Conservation (phyloP, 2,113 vertebrate species). For the Eolophus roseicapilla region DNA sequence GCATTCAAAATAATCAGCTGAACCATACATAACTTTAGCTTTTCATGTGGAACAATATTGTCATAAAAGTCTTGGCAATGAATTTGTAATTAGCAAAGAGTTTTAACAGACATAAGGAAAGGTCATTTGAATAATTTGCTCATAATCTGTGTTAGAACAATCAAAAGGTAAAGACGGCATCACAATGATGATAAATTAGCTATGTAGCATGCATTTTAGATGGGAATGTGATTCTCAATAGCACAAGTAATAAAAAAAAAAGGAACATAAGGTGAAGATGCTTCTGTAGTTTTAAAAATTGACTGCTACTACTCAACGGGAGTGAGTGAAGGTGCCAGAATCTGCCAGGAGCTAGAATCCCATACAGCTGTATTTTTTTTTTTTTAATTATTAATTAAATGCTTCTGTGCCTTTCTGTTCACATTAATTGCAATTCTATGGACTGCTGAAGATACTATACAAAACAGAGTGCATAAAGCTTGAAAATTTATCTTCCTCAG, state of each 20-base stretch:
- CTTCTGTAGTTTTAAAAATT: background rate
- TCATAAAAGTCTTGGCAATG: background rate
- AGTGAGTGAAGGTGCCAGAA: background rate
- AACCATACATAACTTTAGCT: background rate
- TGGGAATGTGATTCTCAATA: background rate
- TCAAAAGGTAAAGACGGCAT: background rate
- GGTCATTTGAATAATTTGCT: background rate
- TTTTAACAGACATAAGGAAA: slow-evolving; percentile 4
- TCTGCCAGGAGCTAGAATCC: background rate
- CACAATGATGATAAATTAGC: background rate
- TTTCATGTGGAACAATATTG: background rate
- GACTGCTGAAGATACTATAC: background rate
- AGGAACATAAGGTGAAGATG: background rate
- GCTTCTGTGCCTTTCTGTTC: background rate
- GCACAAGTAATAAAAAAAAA: background rate
- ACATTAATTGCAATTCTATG: background rate
- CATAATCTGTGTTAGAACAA: slow-evolving; percentile 1
- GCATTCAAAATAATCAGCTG: background rate
- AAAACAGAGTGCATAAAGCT: background rate
- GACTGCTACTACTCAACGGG: accelerated
- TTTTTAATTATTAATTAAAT: background rate
- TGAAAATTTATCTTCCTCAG: background rate
- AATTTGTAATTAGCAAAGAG: background rate
- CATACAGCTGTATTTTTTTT: background rate
- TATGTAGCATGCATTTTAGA: background rate